Evolutionary conservation across 1,140 invertebrate genomes (phyloP).

Genomic region (Caerostris darwini): DNA sequence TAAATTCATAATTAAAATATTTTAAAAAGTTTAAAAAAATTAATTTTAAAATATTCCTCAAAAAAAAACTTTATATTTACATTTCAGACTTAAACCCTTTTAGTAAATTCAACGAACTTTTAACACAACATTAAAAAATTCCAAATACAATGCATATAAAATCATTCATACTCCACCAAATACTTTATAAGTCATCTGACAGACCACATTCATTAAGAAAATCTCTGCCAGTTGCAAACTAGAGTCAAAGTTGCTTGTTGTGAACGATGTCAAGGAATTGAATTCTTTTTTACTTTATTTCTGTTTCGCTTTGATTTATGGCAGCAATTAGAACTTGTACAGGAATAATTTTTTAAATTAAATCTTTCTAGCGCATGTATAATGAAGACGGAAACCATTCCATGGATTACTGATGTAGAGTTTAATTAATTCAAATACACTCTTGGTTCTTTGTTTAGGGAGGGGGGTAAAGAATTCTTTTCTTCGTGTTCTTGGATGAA

Average conservation of each 20-base stretch:
- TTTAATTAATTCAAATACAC: conserved; percentile 54
- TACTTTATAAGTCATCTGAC: not conserved
- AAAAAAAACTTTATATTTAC: no score
- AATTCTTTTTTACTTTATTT: not conserved
- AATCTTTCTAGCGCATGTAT: not conserved
- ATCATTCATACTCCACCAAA: no score
- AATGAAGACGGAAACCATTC: conserved; percentile 25
- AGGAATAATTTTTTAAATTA: not conserved
- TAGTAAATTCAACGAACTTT: no score
- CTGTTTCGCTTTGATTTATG: conserved; percentile 44
- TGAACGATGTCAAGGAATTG: not conserved
- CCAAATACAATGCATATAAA: no score
- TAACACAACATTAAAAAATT: no score
- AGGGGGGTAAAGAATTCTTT: not conserved
- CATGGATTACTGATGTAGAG: not conserved
- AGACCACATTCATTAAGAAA: not conserved
- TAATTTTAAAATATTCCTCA: no score
- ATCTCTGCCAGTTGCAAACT: not conserved
- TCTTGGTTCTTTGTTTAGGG: not conserved
- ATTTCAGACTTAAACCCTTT: no score
- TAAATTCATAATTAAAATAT: no score
- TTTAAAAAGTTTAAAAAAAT: no score
- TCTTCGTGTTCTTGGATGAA: not conserved
- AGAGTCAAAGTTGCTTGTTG: not conserved
- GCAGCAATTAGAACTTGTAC: conserved; percentile 37